Conservation (phyloP, 2,888 invertebrate genomes). For the Pedicia rivosa region DNA sequence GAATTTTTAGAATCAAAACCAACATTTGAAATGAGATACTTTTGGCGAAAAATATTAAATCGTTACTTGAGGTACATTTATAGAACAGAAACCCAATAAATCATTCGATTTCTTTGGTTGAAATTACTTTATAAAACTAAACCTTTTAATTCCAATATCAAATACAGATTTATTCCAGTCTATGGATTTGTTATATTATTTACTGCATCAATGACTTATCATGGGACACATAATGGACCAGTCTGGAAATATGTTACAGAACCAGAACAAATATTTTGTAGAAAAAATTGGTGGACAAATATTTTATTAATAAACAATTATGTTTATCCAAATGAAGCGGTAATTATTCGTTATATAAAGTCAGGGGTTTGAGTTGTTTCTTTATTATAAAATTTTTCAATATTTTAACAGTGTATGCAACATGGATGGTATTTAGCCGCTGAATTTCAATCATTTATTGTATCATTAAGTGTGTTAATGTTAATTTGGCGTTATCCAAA, state of each 20-base stretch:
- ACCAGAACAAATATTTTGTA: slow-evolving; percentile 26
- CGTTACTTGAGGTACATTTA: slow-evolving; percentile 3
- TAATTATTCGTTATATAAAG: slow-evolving; percentile 16
- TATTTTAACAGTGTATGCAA: slow-evolving; percentile 9
- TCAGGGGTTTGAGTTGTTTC: slow-evolving; percentile 8
- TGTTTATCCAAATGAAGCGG: slow-evolving; percentile 21
- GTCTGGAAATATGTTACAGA: slow-evolving; percentile 28
- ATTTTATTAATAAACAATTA: slow-evolving; percentile 34
- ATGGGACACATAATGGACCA: slow-evolving; percentile 27
- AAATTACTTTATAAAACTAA: slow-evolving; percentile 19
- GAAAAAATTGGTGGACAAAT: slow-evolving; percentile 35
- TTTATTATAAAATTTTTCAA: slow-evolving; percentile 12
- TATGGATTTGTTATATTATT: slow-evolving; percentile 30
- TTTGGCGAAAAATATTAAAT: slow-evolving; percentile 8
- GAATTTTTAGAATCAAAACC: neutral
- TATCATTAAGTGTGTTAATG: slow-evolving; percentile 29
- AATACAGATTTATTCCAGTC: slow-evolving; percentile 30
- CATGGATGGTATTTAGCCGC: slow-evolving; percentile 32
- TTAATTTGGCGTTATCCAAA: slow-evolving; percentile 7
- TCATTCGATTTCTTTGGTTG: too few species aligned
- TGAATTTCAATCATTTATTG: slow-evolving; percentile 32
- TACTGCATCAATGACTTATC: slow-evolving; percentile 27
- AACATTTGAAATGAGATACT: slow-evolving; percentile 4
- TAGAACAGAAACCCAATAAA: too few species aligned
- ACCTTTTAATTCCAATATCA: too few species aligned